Base-by-base conservation (phyloP, 53 echinoderm and acorn worm species). In the Luidia sarsii region DNA sequence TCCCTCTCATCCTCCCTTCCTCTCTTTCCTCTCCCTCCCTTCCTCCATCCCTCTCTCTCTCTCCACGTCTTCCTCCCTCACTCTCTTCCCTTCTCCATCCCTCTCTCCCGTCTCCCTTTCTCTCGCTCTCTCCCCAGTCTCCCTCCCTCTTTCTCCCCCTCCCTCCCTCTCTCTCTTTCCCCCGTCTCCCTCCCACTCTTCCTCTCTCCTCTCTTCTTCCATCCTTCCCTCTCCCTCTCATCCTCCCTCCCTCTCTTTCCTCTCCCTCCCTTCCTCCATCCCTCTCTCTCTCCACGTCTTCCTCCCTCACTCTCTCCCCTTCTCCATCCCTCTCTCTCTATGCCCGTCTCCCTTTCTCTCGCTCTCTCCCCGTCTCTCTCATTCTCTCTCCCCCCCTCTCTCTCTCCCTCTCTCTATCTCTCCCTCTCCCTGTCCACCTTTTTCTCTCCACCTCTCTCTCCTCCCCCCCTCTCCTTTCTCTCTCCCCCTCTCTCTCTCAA, bases 311-410 rank as follows among this genome's bases (percentile, higher is more conserved):
- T n/a, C n/a, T n/a, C n/a, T n/a, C n/a, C 38, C 38, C 38, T 39
- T 68, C n/a, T 43, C 68, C 38, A 33, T 68, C 39, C 38, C 38
- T 68, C 68, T 39, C 7, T 18, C 24, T 24, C 39, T 37, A 38
- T 68, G 15, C 14, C 43, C 38, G 4, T 15, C 38, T 43, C n/a
- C 3, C 38, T 19, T 7, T 43, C 38, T 43, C 68, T 39, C 23
- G 19, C 38, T 43, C 38, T 41, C 38, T 9, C 39, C 7, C 30
- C 19, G 4, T 37, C 43, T 68, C 38, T 43, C 68, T 68, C 38
- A n/a, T n/a, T 43, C 23, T 24, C 38, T 43, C 38, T 41, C 38
- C 5, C 39, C 7, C 30, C 19, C 7, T 37, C 43, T 68, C 38
- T 43, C 68, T 68, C 38, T 68, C 24, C 18, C 38, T 68, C 38